phyloP scores from a whole-genome alignment of 37 sponge, comb jelly and placozoan genomes.

The Ephydatia muelleri region DNA sequence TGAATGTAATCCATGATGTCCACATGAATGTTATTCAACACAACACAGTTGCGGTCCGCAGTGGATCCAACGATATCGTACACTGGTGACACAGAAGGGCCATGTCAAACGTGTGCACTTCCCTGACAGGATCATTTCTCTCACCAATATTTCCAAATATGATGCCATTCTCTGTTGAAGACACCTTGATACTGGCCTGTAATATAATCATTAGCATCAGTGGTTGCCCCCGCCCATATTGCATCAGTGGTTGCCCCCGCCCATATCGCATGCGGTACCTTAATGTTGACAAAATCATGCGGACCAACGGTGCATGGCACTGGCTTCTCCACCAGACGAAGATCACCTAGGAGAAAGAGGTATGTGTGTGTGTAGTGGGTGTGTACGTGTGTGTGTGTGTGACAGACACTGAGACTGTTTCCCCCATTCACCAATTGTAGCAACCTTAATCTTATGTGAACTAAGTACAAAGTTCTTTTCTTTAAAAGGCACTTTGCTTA shows the following conservation, averaged over 20 bases:
- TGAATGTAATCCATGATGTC: slow-evolving; percentile 99
- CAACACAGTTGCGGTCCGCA: slow-evolving; percentile 95
- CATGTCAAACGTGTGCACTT: neutral
- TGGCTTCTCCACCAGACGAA: slow-evolving; percentile 96
- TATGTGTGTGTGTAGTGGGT: no score
- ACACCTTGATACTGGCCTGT: slow-evolving; percentile 89
- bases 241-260: no score
- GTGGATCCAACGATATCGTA: slow-evolving; percentile 95
- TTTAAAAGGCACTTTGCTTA: no score
- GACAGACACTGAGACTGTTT: neutral
- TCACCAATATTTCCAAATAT: slow-evolving; percentile 99
- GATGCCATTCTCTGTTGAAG: slow-evolving; percentile 98
- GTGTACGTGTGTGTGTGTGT: neutral
- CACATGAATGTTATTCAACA: slow-evolving; percentile 97
- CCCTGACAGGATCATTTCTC: neutral
- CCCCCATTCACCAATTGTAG: neutral
- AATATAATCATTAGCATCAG: slow-evolving; percentile 4
- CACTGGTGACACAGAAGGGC: slow-evolving; percentile 52
- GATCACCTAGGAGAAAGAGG: slow-evolving; percentile 65
- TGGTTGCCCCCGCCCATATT: no score
- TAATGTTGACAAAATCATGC: slow-evolving; percentile 97
- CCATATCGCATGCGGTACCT: slow-evolving; percentile 35
- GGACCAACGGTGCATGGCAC: slow-evolving; percentile 84
- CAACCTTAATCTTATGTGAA: neutral
- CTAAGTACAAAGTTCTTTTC: no score